phyloP scores from a whole-genome alignment of 2,888 invertebrate genomes.

The Rambutsinella grinnellia region DNA sequence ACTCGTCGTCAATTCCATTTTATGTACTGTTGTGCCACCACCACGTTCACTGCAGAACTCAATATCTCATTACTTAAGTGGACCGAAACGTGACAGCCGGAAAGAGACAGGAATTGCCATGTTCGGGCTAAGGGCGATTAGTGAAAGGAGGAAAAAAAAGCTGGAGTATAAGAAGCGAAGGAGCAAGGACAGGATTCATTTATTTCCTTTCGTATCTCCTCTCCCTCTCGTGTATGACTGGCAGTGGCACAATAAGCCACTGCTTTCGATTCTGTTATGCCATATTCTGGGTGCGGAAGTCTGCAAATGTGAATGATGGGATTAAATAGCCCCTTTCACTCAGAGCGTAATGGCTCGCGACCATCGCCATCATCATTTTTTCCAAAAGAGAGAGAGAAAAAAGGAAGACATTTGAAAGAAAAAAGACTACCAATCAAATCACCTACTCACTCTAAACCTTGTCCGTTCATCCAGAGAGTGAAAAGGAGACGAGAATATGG shows the following conservation, averaged over 20 bases:
- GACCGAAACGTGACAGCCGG: constrained; percentile 39
- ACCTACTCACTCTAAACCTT: too few species aligned
- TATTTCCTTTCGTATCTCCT: constrained; percentile 23
- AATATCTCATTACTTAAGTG: constrained; percentile 37
- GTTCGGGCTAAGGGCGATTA: constrained; percentile 36
- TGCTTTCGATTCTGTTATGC: neutral
- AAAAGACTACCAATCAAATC: constrained; percentile 30
- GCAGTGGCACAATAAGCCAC: constrained; percentile 15
- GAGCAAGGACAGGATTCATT: constrained; percentile 34
- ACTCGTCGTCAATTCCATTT: neutral
- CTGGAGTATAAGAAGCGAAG: neutral
- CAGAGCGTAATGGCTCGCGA: constrained; percentile 28
- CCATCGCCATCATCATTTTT: constrained; percentile 11
- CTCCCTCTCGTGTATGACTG: constrained; percentile 10
- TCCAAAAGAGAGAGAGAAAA: neutral
- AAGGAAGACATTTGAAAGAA: constrained; percentile 7
- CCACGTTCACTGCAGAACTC: constrained; percentile 2
- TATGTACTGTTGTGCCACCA: neutral
- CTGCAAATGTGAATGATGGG: constrained; percentile 24
- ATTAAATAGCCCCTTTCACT: constrained; percentile 34
- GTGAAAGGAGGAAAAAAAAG: constrained; percentile 24
- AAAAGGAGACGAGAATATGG: neutral
- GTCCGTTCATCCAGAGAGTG: neutral
- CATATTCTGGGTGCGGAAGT: constrained; percentile 17
- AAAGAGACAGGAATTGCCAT: constrained; percentile 38